Evolutionary conservation across 2,797 vertebrate genomes (phyloP), one percentile per base, ranked within the genome.

Genomic region (Brachyalestes nurse): DNA sequence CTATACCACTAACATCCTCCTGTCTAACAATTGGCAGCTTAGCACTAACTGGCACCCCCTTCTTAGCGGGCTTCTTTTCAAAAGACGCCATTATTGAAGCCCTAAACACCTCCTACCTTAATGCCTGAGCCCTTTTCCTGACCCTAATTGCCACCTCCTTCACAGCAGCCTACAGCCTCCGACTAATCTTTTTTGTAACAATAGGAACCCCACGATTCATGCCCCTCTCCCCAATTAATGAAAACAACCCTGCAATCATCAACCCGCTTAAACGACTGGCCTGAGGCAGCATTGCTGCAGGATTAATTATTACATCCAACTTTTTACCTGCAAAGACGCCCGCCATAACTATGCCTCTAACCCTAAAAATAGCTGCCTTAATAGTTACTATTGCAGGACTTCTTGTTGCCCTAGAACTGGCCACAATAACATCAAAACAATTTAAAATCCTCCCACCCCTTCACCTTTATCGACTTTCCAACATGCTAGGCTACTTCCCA

Each of bases 61-160:
- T 92, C 0, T 0, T 90, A 0, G 67, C 84, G 0, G 91, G 88
- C 0, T 93, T 93, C 0, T 86, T 83, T 0, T 93, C 88, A 0
- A 92, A 92, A 87, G 89, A 92, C 0, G 51, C 79, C 0, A 88
- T 91, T 0, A 91, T 85, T 0, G 84, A 92, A 72, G 69, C 83
- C 0, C 0, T 89, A 0, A 90, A 87, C 0, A 86, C 76, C 0
- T 90, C 89, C 0, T 0, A 82, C 0, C 0, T 87, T 0, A 93
- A 91, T 5, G 17, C 88, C 72, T 91, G 66, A 6, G 91, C 88
- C 71, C 67, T 93, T 0, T 0, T 0, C 0, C 0, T 91, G 0
- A 91, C 89, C 0, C 23, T 92, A 0, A 0, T 90, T 0, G 90
- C 89, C 0, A 92, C 89, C 0, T 86, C 86, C 0, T 88, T 91